Evolutionary conservation across 2,888 invertebrate species (phyloP).

Genomic region (Saturnia pavonia): DNA sequence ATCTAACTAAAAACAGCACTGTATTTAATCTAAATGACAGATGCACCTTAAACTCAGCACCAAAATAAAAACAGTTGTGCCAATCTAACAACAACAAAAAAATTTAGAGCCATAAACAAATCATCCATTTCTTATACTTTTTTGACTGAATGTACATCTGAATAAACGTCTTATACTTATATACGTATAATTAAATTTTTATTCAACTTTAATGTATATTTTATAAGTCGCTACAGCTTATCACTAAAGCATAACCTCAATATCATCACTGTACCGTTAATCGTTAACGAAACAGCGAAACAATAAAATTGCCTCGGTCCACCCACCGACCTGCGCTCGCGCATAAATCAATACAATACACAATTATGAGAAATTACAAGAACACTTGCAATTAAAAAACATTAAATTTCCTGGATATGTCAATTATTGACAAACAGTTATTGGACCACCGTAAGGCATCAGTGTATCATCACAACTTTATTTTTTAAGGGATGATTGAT

Average conservation of each 20-base stretch:
- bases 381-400: constrained; percentile 64
- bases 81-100: too few species aligned
- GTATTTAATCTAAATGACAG: too few species aligned
- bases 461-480: neutral
- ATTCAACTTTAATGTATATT: too few species aligned
- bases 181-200: too few species aligned
- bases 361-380: constrained; percentile 72
- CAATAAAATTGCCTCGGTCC: constrained; percentile 69
- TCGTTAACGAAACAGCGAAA: constrained; percentile 51
- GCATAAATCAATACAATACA: constrained; percentile 72
- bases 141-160: too few species aligned
- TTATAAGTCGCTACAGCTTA: neutral
- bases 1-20: too few species aligned
- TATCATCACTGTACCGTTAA: constrained; percentile 39
- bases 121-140: too few species aligned
- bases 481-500: neutral
- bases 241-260: constrained; percentile 5
- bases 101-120: too few species aligned
- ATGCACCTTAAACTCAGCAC: too few species aligned
- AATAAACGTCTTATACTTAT: too few species aligned
- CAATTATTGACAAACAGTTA: constrained; percentile 68
- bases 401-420: constrained; percentile 63
- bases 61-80: too few species aligned
- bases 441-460: constrained; percentile 59
- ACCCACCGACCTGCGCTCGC: constrained; percentile 46